Base-by-base conservation (phyloP, 2,888 invertebrate genomes). In the Drosophila dives region DNA sequence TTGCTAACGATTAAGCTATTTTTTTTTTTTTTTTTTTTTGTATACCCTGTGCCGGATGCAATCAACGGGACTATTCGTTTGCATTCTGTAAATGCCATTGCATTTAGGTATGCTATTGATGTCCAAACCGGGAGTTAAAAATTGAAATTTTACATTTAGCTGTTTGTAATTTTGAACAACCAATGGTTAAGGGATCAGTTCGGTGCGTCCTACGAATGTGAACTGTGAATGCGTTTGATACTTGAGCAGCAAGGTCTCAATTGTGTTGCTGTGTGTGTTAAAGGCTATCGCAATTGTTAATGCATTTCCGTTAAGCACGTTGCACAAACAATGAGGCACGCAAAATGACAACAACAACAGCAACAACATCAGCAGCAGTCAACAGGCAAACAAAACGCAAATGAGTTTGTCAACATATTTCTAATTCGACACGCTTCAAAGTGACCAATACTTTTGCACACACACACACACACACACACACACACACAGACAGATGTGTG, bases 371-470 rank as follows among this genome's bases (percentile, higher is more conserved):
- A 56, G 26, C 38, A 32, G 11, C 59, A 63, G 48, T 29, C 61
- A 55, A 23, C 72, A 65, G 45, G 61, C 65, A 72, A 68, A 61
- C 81, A 62, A 69, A 81, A 74, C 78, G 70, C 65, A 80, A 80
- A 81, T 81, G 79, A 80, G 68, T 81, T 80, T 81, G 79, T 79
- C 80, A 80, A 79, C 81, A 79, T 81, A 78, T 78, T 80, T 78
- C 77, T 76, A 78, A 78, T 78, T 65, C 81, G 77, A 78, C 80
- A 80, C 80, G 81, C 72, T 78, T 78, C 72, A 65, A 68, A 77
- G 61, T 78, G 80, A 80, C 77, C 77, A 80, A 80, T 65, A 72
- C 65, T 26, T 26, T 26, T 38, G 61, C 29, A 70, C 11, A 64
- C 62, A 64, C 29, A 60, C 50, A 65, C 33, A 55, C 29, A 50